These are phyloP conservation scores for Antheraea mylitta DNA, from an alignment of 1,140 invertebrate species.

Conservation along the genomic window DNA sequence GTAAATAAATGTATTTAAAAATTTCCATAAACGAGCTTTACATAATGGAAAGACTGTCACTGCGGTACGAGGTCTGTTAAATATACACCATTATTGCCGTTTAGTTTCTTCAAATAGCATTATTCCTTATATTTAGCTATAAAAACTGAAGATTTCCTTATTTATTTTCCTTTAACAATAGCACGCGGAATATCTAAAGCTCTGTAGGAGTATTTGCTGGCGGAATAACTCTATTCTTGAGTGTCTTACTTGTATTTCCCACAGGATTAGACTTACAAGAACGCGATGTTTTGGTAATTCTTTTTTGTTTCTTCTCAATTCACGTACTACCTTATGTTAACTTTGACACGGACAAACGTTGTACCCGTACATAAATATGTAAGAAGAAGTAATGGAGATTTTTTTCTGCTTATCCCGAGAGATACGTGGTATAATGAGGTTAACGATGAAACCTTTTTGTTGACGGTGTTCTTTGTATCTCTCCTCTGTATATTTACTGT, in stretches of 20 bases:
- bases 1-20: too few species aligned
- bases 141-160: not conserved
- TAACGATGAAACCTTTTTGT: conserved; percentile 1
- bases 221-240: not conserved
- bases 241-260: not conserved
- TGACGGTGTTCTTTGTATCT: not conserved
- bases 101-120: too few species aligned
- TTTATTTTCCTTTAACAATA: not conserved
- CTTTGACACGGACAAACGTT: not conserved
- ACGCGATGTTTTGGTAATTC: not conserved
- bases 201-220: not conserved
- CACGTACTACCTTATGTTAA: not conserved
- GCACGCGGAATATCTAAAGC: not conserved
- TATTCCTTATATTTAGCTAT: not conserved
- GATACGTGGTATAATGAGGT: not conserved
- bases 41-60: too few species aligned
- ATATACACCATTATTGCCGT: too few species aligned
- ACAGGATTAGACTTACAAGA: not conserved
- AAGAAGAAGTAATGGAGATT: not conserved
- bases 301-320: not conserved
- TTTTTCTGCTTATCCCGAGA: not conserved
- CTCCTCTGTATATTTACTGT: too few species aligned
- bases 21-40: too few species aligned
- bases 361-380: not conserved
- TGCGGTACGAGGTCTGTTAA: too few species aligned